Evolutionary conservation across 2,797 vertebrate genomes (phyloP).

Genomic region (Micropoecilia bifurca): DNA sequence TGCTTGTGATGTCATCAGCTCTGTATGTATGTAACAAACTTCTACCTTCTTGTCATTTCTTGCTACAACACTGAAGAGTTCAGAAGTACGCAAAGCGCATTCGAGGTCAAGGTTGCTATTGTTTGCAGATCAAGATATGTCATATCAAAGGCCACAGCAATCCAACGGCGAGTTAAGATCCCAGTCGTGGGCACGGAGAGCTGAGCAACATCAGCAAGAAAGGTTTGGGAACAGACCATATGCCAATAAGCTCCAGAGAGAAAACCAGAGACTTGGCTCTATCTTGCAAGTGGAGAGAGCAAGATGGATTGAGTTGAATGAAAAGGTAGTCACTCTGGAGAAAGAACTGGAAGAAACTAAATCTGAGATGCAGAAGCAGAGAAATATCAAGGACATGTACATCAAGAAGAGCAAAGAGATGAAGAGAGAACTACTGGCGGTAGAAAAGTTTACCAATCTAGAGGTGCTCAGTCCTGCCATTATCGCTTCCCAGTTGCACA

Average conservation of each 20-base stretch:
- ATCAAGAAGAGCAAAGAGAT: background rate
- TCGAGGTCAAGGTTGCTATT: background rate
- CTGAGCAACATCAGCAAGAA: background rate
- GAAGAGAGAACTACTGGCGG: background rate
- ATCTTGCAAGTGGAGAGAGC: background rate
- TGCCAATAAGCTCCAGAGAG: background rate
- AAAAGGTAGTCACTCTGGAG: background rate
- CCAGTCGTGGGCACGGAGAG: background rate
- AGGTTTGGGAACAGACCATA: background rate
- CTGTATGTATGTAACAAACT: background rate
- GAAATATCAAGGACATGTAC: background rate
- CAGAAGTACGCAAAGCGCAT: background rate
- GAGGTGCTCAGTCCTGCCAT: background rate
- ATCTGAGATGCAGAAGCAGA: background rate
- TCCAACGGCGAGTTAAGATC: background rate
- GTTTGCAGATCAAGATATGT: background rate
- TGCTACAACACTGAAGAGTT: background rate
- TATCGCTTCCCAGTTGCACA: background rate
- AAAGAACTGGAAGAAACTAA: background rate
- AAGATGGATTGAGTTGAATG: background rate
- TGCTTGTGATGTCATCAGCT: background rate
- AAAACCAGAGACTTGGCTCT: background rate
- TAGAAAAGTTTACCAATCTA: background rate
- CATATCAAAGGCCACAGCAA: background rate
- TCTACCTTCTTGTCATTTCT: background rate